These are phyloP conservation scores for Yasuhikotakia modesta DNA, from an alignment of 2,797 vertebrate genomes.

Conservation along the genomic window DNA sequence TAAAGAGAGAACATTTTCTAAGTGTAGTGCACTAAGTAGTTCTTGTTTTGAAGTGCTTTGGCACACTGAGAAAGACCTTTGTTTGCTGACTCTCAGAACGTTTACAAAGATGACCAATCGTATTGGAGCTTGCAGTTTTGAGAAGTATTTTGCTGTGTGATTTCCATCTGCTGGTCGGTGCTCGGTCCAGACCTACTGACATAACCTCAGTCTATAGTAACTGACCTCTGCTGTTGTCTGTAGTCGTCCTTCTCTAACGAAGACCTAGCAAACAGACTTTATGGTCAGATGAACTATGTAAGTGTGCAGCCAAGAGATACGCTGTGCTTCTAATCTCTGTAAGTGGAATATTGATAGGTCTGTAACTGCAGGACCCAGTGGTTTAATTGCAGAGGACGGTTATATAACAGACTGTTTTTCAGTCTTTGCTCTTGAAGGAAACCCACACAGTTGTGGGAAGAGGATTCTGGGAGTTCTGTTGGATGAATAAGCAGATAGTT, in stretches of 20 bases:
- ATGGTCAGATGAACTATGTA: slow-evolving; percentile 31
- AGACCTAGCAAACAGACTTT: neutral
- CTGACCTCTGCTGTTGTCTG: slow-evolving; percentile 32
- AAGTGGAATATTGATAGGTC: slow-evolving; percentile 44
- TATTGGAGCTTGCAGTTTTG: neutral
- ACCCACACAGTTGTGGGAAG: slow-evolving; percentile 22
- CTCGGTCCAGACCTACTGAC: neutral
- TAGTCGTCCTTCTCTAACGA: slow-evolving; percentile 18
- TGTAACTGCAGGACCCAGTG: slow-evolving; percentile 31
- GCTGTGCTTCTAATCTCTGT: slow-evolving; percentile 36
- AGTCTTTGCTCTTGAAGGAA: slow-evolving; percentile 37
- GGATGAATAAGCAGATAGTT: slow-evolving; percentile 18
- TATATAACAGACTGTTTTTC: slow-evolving; percentile 35
- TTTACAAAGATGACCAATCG: neutral
- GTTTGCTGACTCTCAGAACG: neutral
- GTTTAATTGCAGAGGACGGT: slow-evolving; percentile 40
- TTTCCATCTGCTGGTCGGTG: neutral
- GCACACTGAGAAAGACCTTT: neutral
- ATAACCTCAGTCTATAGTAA: neutral
- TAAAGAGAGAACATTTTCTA: neutral
- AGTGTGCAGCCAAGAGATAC: slow-evolving; percentile 31
- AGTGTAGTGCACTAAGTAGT: neutral
- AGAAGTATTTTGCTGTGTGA: neutral
- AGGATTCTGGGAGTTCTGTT: neutral
- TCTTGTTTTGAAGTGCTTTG: neutral